Evolutionary conservation across 2,888 invertebrate genomes (phyloP), one percentile per base, ranked within the genome.

Genomic region (Orthosia gracilis): DNA sequence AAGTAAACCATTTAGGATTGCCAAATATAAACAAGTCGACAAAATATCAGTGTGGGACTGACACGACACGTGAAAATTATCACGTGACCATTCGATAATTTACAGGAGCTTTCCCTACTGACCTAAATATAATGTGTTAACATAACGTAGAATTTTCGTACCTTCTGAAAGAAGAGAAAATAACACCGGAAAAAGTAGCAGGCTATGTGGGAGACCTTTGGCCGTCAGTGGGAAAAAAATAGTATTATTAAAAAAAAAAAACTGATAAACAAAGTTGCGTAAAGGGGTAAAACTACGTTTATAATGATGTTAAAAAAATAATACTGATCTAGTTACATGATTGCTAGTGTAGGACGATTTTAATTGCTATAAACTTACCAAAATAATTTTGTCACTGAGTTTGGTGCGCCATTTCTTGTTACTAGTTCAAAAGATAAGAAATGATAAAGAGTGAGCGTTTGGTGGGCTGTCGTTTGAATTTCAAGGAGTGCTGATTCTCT

Each of bases 61-160:
- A 79, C 65, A 57, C 21, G 67, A 21, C 13, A n/a, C 47, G 11
- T 57, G 31, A 40, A 40, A 40, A 13, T 4, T 23, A 18, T 49
- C 73, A 73, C 77, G 73, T 78, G 63, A 58, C 79, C 45, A 12
- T 61, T 65, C 12, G 18, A 45, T 59, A 59, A 54, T 26, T 54
- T 26, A 45, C 26, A 15, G 11, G 7, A 21, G 4, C 18, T 52
- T 23, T 15, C 4, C 12, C 40, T 40, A 7, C 9, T 40, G 40
- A 40, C 40, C 40, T 40, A 40, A 40, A 40, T 9, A 40, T 0
- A 40, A 40, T 40, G 7, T 40, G 40, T 40, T 40, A 40, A 40
- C 40, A 40, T 9, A 40, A 40, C 7, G 40, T 40, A 9, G 7
- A 40, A 40, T 40, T 9, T 40, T n/a, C n/a, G n/a, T n/a, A n/a